Percentiles rank a stretch among this genome's conserved stretches.
These are phyloP conservation scores for Siderastrea radians DNA, from an alignment of 92 coral and sea anemone species.

Conservation along the genomic window DNA sequence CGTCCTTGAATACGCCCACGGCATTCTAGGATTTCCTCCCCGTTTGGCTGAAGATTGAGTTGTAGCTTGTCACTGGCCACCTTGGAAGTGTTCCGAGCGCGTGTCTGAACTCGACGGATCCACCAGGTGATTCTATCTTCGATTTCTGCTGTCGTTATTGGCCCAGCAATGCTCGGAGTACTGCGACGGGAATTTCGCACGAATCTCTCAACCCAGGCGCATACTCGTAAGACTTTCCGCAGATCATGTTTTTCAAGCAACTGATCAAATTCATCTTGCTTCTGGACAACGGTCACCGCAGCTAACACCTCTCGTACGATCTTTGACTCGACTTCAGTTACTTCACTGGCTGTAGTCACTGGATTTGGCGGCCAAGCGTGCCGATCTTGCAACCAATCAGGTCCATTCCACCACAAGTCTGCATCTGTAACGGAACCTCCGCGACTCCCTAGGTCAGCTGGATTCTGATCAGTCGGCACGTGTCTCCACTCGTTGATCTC, in stretches of 20 bases:
- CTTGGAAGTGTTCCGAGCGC: slow-evolving; percentile 7
- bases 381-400: neutral
- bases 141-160: slow-evolving; percentile 23
- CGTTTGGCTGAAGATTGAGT: slow-evolving; percentile 38
- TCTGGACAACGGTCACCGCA: neutral
- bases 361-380: slow-evolving; percentile 13
- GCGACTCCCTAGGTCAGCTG: slow-evolving; percentile 47
- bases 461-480: slow-evolving; percentile 48
- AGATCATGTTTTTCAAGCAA: neutral
- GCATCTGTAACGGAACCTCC: slow-evolving; percentile 23
- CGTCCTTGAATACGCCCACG: slow-evolving; percentile 36
- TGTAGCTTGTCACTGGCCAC: slow-evolving; percentile 21
- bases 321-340: neutral
- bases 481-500: slow-evolving; percentile 52
- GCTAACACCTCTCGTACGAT: neutral
- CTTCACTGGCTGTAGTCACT: neutral
- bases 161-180: slow-evolving; percentile 3
- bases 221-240: slow-evolving; percentile 21
- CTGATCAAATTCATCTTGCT: slow-evolving; percentile 1
- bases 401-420: slow-evolving; percentile 28
- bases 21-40: no score
- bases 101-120: slow-evolving; percentile 28
- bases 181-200: slow-evolving; percentile 12
- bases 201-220: slow-evolving; percentile 43
- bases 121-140: slow-evolving; percentile 18